These are phyloP conservation scores for Nomada ruficornis DNA, from an alignment of 2,888 invertebrate species.

Conservation along the genomic window DNA sequence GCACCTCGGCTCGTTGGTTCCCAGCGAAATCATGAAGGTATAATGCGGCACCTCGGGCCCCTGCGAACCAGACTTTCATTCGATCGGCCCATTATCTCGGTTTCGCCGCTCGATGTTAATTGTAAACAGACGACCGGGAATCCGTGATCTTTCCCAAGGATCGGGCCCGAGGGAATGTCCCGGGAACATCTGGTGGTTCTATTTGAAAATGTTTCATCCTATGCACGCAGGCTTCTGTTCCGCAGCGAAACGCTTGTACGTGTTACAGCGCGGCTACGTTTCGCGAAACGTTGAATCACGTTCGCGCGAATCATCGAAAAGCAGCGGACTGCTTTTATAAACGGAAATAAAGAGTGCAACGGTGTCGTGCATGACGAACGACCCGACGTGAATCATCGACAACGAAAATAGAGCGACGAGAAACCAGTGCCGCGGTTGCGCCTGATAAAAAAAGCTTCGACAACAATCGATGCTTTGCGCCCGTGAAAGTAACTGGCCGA, in stretches of 20 bases:
- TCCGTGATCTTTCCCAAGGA: constrained; percentile 10
- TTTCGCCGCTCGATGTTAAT: constrained; percentile 53
- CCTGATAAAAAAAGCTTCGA: constrained; percentile 50
- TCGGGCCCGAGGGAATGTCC: not conserved
- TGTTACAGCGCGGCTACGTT: not conserved
- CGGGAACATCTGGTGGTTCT: not conserved
- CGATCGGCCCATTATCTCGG: constrained; percentile 44
- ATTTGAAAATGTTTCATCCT: not conserved
- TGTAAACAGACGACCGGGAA: constrained; percentile 19
- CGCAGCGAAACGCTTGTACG: not conserved
- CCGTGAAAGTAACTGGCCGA: constrained; percentile 42
- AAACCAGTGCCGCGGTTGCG: constrained; percentile 32
- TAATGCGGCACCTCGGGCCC: constrained; percentile 25
- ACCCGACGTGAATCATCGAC: constrained; percentile 63
- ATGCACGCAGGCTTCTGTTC: not conserved
- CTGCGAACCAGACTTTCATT: constrained; percentile 47
- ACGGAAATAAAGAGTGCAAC: constrained; percentile 45
- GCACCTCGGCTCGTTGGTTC: constrained; percentile 44
- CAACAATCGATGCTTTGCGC: constrained; percentile 36
- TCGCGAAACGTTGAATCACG: constrained; percentile 15
- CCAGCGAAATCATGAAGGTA: constrained; percentile 54
- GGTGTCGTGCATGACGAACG: constrained; percentile 61
- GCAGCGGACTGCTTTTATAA: not conserved
- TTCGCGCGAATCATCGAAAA: constrained; percentile 21
- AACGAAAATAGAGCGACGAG: constrained; percentile 56